A percentile compares a stretch with the other conserved stretches of the same genome.
Conservation (phyloP, 1,140 invertebrate species). For the Drosophila leontia region DNA sequence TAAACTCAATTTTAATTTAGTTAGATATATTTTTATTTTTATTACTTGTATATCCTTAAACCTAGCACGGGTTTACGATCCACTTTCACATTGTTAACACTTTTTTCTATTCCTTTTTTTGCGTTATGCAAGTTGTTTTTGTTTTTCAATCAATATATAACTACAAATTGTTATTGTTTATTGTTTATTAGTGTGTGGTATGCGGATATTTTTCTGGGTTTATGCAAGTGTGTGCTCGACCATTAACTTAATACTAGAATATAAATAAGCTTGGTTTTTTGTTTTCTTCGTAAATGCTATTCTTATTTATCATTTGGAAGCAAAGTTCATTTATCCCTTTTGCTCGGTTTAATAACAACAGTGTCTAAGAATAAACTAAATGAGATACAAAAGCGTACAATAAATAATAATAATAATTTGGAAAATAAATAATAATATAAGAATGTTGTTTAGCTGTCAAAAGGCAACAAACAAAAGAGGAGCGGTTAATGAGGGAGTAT, state of each 20-base stretch:
- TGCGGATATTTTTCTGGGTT: constrained; percentile 12
- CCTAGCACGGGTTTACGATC: constrained; percentile 41
- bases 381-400: constrained; percentile 51
- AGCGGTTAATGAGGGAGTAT: constrained; percentile 3
- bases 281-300: constrained; percentile 49
- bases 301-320: constrained; percentile 56
- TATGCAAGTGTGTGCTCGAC: constrained; percentile 11
- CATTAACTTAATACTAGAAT: constrained; percentile 23
- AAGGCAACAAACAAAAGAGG: constrained; percentile 31
- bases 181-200: constrained; percentile 22
- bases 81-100: constrained; percentile 44
- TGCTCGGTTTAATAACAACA: constrained; percentile 56
- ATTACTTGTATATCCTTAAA: constrained; percentile 41
- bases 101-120: constrained; percentile 26
- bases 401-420: constrained; percentile 47
- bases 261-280: constrained; percentile 31
- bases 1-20: neutral
- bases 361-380: constrained; percentile 39
- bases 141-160: constrained; percentile 43
- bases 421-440: constrained; percentile 44
- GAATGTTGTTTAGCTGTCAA: constrained; percentile 27
- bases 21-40: constrained; percentile 42
- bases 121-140: constrained; percentile 29
- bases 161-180: constrained; percentile 21
- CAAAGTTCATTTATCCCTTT: constrained; percentile 41